These are phyloP conservation scores for Eonycteris spelaea DNA, from an alignment of 2,113 vertebrate genomes.

Conservation along the genomic window DNA sequence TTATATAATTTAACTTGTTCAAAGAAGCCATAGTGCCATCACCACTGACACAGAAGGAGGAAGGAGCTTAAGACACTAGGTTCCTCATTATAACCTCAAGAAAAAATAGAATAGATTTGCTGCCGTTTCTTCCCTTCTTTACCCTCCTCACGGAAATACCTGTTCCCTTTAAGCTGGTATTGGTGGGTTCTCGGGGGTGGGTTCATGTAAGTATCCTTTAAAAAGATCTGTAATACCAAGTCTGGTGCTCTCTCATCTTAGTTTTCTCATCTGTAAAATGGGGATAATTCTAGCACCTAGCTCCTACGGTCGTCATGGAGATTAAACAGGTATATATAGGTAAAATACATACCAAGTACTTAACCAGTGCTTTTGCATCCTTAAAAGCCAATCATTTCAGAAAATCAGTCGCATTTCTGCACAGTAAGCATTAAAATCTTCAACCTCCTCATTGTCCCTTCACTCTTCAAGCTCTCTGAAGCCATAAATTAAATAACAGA, in stretches of 20 bases:
- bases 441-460: background rate
- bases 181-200: background rate
- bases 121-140: background rate
- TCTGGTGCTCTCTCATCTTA: background rate
- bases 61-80: background rate
- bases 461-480: background rate
- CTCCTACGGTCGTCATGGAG: background rate
- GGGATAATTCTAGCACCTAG: background rate
- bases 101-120: background rate
- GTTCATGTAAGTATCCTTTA: background rate
- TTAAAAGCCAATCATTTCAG: slow-evolving; percentile 17
- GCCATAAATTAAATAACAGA: background rate
- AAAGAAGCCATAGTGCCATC: background rate
- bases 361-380: background rate
- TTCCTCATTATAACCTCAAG: background rate
- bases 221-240: background rate
- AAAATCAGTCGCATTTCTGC: background rate
- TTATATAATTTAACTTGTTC: background rate
- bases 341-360: background rate
- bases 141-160: background rate
- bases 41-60: background rate
- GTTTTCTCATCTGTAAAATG: slow-evolving; percentile 17
- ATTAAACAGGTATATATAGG: background rate
- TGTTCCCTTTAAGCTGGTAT: background rate
- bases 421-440: background rate